Conservation (phyloP, 2,888 invertebrate genomes). For the Tachina lurida region DNA sequence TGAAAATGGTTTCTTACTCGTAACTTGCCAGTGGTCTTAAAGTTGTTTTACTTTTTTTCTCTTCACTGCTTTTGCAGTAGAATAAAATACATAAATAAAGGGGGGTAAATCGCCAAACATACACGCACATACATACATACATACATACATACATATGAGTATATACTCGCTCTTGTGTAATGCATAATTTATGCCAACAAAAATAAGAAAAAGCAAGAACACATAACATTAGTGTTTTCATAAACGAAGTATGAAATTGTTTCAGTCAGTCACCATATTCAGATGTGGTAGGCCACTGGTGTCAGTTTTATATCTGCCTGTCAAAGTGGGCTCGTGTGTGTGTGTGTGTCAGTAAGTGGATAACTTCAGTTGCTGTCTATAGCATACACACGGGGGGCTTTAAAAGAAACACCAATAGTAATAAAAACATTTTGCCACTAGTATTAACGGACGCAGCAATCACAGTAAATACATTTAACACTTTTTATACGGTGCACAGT, state of each 20-base stretch:
- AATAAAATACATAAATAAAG: slow-evolving; percentile 8
- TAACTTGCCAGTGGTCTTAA: slow-evolving; percentile 11
- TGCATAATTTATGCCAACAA: slow-evolving; percentile 79
- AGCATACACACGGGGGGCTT: slow-evolving; percentile 46
- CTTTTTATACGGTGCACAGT: neutral
- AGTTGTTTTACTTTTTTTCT: slow-evolving; percentile 2
- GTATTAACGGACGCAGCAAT: slow-evolving; percentile 2
- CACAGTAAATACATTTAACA: neutral
- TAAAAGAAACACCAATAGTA: neutral
- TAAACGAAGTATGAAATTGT: slow-evolving; percentile 61
- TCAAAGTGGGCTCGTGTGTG: neutral
- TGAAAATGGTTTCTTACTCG: slow-evolving; percentile 19
- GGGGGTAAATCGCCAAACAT: slow-evolving; percentile 10
- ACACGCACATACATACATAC: neutral
- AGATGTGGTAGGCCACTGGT: slow-evolving; percentile 69
- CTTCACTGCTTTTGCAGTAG: neutral
- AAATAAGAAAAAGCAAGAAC: slow-evolving; percentile 21
- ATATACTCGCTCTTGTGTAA: slow-evolving; percentile 73
- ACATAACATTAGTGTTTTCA: slow-evolving; percentile 47
- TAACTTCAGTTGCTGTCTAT: slow-evolving; percentile 13
- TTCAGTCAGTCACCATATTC: slow-evolving; percentile 77
- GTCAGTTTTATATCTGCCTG: slow-evolving; percentile 40
- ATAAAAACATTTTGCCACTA: slow-evolving; percentile 12
- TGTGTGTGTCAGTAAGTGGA: slow-evolving; percentile 7
- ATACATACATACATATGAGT: neutral